Base-by-base conservation (phyloP, 2,797 vertebrate species). In the Perdix hodgsoniae region DNA sequence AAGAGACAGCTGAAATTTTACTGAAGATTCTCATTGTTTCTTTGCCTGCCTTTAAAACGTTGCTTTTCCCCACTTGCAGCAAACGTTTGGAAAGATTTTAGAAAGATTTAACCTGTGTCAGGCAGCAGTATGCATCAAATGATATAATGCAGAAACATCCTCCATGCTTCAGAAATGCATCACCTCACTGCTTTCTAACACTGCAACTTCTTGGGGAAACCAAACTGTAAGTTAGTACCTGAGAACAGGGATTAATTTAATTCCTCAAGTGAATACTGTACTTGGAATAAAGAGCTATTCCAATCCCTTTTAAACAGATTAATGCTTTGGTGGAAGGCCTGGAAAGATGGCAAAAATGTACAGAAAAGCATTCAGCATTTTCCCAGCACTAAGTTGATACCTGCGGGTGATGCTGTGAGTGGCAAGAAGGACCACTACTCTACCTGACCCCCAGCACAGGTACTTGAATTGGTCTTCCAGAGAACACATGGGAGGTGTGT, bases 401-500 rank as follows among this genome's bases (percentile, higher is more conserved):
- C n/a, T 57, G 29, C 45, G 69, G 24, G 49, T 24, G 27, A 49
- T 33, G 47, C 31, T 29, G 73, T 11, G 3, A 49, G 64, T 14
- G 69, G 50, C 52, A 60, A 45, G 12, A 81, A 66, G 45, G n/a
- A 61, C 18, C 52, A 59, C 42, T 4, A 69, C 15, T 21, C 33
- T 50, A 80, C 26, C 63, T 70, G 81, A 70, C 15, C 11, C 22
- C 50, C 31, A 69, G 44, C 49, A 31, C 11, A 35, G 80, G 8
- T 16, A 45, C 22, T 44, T 74, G 29, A 23, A 78, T 60, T 29
- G 18, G 7, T 81, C 45, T 40, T 77, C 12, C 77, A 79, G 27
- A 1, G 1, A 66, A 21, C 5, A n/a, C 10, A 24, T 39, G 60
- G 37, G 56, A 1, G 1, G 22, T 11, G 37, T 50, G 26, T 14